Evolutionary conservation across 2,797 vertebrate genomes (phyloP).

Genomic region (Emydoidea blandingii): DNA sequence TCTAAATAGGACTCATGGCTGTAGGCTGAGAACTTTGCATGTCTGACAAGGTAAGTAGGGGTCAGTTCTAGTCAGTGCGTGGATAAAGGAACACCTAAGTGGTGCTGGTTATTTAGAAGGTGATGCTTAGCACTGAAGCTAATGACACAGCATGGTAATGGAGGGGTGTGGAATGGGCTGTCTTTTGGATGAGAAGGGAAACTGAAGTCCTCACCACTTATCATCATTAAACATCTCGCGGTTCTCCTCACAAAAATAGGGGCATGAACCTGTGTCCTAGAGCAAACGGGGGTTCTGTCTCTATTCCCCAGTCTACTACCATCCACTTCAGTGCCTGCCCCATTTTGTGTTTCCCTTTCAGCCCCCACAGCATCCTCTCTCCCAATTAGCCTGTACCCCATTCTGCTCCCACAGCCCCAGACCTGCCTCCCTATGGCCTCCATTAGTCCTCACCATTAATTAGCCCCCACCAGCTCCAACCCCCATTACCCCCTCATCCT

Average conservation of each 20-base stretch:
- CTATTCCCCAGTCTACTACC: background rate
- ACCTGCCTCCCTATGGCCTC: background rate
- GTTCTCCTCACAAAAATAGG: background rate
- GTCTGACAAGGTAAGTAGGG: background rate
- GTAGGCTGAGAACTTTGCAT: background rate
- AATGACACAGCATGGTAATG: background rate
- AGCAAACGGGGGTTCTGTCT: background rate
- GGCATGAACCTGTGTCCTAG: background rate
- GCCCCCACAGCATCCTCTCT: background rate
- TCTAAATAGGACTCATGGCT: background rate
- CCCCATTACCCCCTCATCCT: no score
- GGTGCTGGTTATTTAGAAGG: background rate
- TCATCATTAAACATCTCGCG: background rate
- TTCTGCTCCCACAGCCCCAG: no score
- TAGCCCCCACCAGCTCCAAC: no score
- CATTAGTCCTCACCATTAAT: no score
- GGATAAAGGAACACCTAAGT: background rate
- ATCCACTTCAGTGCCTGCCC: background rate
- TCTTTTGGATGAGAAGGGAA: background rate
- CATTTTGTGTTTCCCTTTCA: background rate
- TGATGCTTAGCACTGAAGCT: background rate
- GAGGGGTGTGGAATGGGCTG: no score
- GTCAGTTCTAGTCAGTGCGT: background rate
- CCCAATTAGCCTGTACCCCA: no score
- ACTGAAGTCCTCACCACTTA: background rate